phyloP scores from a whole-genome alignment of 2,888 invertebrate species.

The Conomelus anceps region DNA sequence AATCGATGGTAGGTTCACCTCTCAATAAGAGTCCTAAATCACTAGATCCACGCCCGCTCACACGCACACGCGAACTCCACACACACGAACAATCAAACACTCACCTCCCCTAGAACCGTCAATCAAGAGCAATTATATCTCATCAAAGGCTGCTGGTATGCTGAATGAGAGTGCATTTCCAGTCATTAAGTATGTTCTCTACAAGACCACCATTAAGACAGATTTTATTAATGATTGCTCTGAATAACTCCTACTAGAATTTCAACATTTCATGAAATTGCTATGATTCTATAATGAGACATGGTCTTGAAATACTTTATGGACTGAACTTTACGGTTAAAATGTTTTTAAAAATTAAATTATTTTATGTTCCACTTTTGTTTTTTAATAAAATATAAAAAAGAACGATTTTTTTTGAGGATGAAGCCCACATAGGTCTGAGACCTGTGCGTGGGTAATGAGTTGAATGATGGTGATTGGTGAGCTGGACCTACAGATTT shows the following conservation, averaged over 20 bases:
- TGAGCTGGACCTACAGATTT: too few species aligned
- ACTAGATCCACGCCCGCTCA: background rate
- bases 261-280: too few species aligned
- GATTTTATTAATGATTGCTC: background rate
- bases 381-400: too few species aligned
- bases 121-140: background rate
- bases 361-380: too few species aligned
- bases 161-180: background rate
- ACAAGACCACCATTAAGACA: background rate
- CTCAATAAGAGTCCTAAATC: background rate
- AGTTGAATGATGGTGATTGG: too few species aligned
- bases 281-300: too few species aligned
- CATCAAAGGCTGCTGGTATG: background rate
- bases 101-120: background rate
- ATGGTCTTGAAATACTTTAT: too few species aligned
- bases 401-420: too few species aligned
- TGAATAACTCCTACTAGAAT: background rate
- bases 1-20: background rate
- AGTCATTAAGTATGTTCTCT: background rate
- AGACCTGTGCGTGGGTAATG: too few species aligned
- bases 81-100: background rate
- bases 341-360: too few species aligned
- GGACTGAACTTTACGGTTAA: too few species aligned
- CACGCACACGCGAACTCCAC: background rate
- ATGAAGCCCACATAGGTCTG: too few species aligned